Conservation (phyloP, 1,140 invertebrate genomes). For the Bombus pyrosoma region DNA sequence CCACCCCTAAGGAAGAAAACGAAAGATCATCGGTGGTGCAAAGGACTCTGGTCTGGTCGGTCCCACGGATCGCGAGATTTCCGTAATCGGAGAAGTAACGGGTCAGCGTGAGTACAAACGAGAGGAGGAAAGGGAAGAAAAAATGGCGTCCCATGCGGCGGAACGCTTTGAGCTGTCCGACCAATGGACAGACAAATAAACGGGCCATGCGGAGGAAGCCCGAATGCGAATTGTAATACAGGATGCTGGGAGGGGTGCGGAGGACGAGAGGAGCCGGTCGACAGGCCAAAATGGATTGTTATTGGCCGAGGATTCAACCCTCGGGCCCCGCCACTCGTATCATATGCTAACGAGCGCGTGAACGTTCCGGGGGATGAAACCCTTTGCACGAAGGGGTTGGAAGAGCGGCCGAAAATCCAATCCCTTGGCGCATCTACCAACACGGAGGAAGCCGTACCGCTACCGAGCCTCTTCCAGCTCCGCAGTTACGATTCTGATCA, state of each 20-base stretch:
- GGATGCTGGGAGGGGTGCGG: constrained; percentile 19
- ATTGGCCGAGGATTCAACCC: constrained; percentile 75
- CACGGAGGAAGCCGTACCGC: constrained; percentile 53
- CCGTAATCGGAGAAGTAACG: constrained; percentile 68
- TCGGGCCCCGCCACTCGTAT: constrained; percentile 62
- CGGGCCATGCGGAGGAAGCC: constrained; percentile 59
- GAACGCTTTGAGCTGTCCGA: constrained; percentile 69
- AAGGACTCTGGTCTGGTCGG: too few species aligned
- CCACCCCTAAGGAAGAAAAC: too few species aligned
- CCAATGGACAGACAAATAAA: constrained; percentile 73
- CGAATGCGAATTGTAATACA: constrained; percentile 52
- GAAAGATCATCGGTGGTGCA: too few species aligned
- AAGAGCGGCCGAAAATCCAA: constrained; percentile 65
- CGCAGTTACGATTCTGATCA: constrained; percentile 32
- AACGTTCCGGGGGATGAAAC: constrained; percentile 61
- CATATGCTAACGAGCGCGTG: constrained; percentile 76
- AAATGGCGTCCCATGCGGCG: constrained; percentile 58
- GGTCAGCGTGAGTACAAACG: constrained; percentile 48
- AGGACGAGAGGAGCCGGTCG: constrained; percentile 44
- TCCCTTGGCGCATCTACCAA: constrained; percentile 57
- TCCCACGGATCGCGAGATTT: constrained; percentile 62
- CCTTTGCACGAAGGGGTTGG: constrained; percentile 55
- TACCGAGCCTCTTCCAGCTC: constrained; percentile 49
- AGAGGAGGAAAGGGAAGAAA: constrained; percentile 17
- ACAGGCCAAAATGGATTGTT: constrained; percentile 72